Base-by-base conservation (phyloP, 64 coral and sea anemone species). In the Actinia equina region DNA sequence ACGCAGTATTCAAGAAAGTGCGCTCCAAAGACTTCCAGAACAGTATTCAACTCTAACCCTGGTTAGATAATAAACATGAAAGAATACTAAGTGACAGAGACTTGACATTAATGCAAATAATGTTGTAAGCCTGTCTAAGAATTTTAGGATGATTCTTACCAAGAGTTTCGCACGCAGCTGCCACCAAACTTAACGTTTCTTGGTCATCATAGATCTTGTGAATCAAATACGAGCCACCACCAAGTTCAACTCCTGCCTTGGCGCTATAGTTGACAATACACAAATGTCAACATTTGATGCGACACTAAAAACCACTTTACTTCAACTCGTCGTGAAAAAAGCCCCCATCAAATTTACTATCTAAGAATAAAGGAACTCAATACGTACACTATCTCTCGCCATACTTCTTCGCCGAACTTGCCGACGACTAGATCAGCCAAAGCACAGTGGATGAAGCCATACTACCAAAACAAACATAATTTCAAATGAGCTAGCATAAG, bases 181-280 rank as follows among this genome's bases (percentile, higher is more conserved):
- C 91, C 12, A 99, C 93, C 19, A 99, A 77, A 12, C 88, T 92
- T 0, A 99, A 30, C 0, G 97, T 99, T 54, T 99, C 97, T 12
- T 95, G 84, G 27, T 99, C 97, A 82, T 94, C 93, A 52, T 99
- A 99, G 41, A 99, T 49, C 88, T 99, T 99, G 82, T 99, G 97
- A 88, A 99, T 99, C 20, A 99, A 88, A 62, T 99, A 99, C 1
- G 97, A 99, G 2, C 97, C 97, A 54, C 97, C 97, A 18, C 88
- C 97, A 3, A 99, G 90, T 22, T 99, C 91, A 18, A 99, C 93
- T 4, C 97, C 97, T 44, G 97, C 93, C 82, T 95, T 99, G 10
- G 91, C 89, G 63, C 95, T 98, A 52, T 90, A 17, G 78, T 81
- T 81, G 78, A 81, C 78, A 84, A 90, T 15, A 87, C 43, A 62